phyloP scores from a whole-genome alignment of 2,797 vertebrate species.

The Avahi laniger region DNA sequence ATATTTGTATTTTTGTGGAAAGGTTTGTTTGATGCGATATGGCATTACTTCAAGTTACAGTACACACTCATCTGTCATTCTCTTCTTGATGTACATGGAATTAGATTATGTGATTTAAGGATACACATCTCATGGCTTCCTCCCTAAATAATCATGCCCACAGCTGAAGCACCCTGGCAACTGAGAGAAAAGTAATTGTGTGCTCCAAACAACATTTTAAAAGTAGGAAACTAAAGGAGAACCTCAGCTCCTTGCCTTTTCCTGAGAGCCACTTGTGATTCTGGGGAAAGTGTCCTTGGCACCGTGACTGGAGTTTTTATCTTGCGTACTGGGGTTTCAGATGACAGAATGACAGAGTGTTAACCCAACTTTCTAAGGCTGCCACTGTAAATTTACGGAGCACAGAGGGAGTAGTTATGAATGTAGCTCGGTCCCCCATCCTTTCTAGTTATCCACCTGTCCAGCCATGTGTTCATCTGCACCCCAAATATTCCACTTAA shows the following conservation, averaged over 20 bases:
- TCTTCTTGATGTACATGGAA: neutral
- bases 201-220: neutral
- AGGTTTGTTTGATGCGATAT: neutral
- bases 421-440: neutral
- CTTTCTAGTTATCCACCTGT: neutral
- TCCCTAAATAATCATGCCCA: neutral
- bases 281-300: neutral
- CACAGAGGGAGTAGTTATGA: neutral
- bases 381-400: neutral
- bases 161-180: neutral
- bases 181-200: neutral
- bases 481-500: neutral
- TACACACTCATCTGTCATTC: neutral
- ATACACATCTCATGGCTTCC: neutral
- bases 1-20: neutral
- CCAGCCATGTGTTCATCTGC: neutral
- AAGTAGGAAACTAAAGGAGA: neutral
- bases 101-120: neutral
- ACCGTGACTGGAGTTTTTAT: neutral
- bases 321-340: slow-evolving; percentile 1
- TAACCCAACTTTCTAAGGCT: neutral
- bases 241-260: neutral
- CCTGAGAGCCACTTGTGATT: neutral
- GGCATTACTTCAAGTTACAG: neutral
- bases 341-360: neutral